Base-by-base conservation (phyloP, 2,888 invertebrate genomes). In the Sphaeridia pumilis region DNA sequence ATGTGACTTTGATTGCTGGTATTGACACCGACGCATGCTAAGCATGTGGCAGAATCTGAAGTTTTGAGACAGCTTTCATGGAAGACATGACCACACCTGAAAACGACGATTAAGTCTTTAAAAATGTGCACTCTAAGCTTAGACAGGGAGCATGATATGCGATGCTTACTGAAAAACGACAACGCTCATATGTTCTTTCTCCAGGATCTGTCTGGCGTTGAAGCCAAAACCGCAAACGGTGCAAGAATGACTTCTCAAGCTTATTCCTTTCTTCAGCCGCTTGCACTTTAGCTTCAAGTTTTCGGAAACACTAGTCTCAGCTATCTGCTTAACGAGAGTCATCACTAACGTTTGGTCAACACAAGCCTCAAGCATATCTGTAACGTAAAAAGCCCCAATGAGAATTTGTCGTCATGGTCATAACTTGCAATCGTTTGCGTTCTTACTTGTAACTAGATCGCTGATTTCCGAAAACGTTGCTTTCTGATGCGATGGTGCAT, bases 281-380 rank as follows among this genome's bases (percentile, higher is more conserved):
- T 58, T 58, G 7, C 62, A 27, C 35, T 63, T 61, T 1, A 24
- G 47, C 31, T 53, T 63, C 52, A 74, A 61, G 47, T 71, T 71
- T 28, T 65, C 72, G 67, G 83, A 84, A 47, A 86, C 74, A 71
- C 86, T 84, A 49, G 78, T 74, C 62, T 83, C 79, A 38, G 83
- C 72, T 38, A 83, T 71, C 58, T 77, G 77, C 43, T 80, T 77
- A 3, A 82, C 80, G 0, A 81, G 79, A 60, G 78, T 76, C 61
- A 85, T 74, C 65, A 85, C 74, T 44, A 82, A 77, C 66, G 82
- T 79, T 68, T 87, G 84, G 67, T 84, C 83, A 31, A 78, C 77
- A 57, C 84, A 85, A 65, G 85, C 84, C 20, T 80, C 79, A 58
- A 87, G 71, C 75, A 87, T 84, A 49, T 80, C 80, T 70, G 76